A percentile compares a stretch with the other conserved stretches of the same genome.
phyloP scores from a whole-genome alignment of 1,140 invertebrate genomes.

The Lepidurus couesii region DNA sequence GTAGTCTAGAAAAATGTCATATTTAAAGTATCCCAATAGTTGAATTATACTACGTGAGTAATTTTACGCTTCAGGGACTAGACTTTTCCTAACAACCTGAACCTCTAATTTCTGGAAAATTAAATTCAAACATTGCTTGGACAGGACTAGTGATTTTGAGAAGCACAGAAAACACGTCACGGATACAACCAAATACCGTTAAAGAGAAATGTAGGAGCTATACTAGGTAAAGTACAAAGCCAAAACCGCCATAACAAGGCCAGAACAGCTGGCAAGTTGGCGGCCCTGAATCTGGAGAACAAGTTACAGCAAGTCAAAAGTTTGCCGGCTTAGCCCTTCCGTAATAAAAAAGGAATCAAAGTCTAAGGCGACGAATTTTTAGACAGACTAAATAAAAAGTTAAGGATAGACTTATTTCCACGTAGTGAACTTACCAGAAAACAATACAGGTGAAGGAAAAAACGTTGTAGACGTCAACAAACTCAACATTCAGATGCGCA shows the following conservation, averaged over 20 bases:
- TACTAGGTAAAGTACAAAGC: background rate
- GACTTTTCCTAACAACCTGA: too few relatives aligned
- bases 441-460: background rate
- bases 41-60: too few relatives aligned
- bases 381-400: background rate
- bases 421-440: background rate
- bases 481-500: slow-evolving; percentile 3
- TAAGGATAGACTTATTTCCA: background rate
- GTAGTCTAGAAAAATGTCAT: too few relatives aligned
- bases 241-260: background rate
- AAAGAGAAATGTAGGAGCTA: background rate
- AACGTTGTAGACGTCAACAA: slow-evolving; percentile 1
- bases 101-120: background rate
- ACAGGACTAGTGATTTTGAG: background rate
- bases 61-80: too few relatives aligned
- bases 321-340: background rate
- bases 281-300: slow-evolving; percentile 12
- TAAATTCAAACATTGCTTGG: too few relatives aligned
- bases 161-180: background rate
- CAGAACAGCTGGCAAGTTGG: slow-evolving; percentile 11
- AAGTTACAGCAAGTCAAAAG: background rate
- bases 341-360: background rate
- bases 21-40: too few relatives aligned
- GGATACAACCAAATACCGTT: background rate
- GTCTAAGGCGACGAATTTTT: background rate